These are phyloP conservation scores for Microtus ochrogaster DNA, from an alignment of 2,113 vertebrate species.

Conservation along the genomic window DNA sequence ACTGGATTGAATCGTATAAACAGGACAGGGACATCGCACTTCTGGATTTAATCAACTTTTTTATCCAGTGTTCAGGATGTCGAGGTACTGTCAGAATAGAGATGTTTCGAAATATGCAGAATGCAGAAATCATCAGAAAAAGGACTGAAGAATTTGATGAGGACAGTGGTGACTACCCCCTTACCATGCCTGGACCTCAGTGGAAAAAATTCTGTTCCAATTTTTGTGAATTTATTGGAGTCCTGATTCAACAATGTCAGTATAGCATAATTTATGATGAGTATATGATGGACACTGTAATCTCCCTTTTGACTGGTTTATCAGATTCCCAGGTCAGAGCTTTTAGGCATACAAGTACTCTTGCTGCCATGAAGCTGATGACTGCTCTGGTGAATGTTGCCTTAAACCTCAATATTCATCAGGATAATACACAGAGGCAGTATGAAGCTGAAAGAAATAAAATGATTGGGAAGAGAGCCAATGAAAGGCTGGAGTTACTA, in stretches of 20 bases:
- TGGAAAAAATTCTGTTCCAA: conserved; percentile 99
- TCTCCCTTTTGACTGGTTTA: conserved; percentile 98
- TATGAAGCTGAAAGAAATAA: conserved; percentile 99
- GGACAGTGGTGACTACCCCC: conserved; percentile 99
- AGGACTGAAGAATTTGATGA: conserved; percentile 99
- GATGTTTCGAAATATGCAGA: conserved; percentile 99
- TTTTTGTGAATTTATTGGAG: conserved; percentile 99
- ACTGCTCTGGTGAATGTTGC: conserved; percentile 99
- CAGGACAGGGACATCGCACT: no score
- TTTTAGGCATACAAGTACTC: conserved; percentile 98
- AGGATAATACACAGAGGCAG: conserved; percentile 99
- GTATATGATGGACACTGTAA: conserved; percentile 99
- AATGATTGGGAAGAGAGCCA: conserved; percentile 98
- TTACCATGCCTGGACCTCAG: conserved; percentile 98
- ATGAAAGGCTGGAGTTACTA: conserved; percentile 97
- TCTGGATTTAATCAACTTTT: no score
- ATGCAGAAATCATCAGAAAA: conserved; percentile 99
- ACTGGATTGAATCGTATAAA: no score
- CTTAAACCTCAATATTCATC: conserved; percentile 99
- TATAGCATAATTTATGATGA: conserved; percentile 99
- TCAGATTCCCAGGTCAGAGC: conserved; percentile 99
- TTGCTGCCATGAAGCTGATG: conserved; percentile 99
- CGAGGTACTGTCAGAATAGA: conserved; percentile 99
- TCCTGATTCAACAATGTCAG: conserved; percentile 98
- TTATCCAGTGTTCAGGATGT: no score